Evolutionary conservation across 1,140 invertebrate species (phyloP).

Genomic region (Dendroctonus valens): DNA sequence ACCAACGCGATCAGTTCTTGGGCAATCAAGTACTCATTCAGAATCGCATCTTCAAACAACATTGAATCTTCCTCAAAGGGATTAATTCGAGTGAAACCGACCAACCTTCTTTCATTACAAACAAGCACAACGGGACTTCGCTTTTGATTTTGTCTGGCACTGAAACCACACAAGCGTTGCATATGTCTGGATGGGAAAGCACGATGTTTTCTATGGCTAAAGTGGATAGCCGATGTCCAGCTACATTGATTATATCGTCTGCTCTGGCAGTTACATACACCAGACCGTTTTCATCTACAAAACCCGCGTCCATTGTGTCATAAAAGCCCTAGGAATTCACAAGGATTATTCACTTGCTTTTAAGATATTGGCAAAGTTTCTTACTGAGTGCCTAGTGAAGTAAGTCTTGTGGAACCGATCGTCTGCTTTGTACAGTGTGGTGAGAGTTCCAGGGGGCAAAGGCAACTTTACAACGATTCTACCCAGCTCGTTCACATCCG

Average conservation of each 20-base stretch:
- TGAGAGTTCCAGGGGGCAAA: slow-evolving; percentile 82
- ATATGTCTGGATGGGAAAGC: slow-evolving; percentile 75
- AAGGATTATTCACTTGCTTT: not conserved
- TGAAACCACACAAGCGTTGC: slow-evolving; percentile 84
- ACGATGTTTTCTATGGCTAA: slow-evolving; percentile 87
- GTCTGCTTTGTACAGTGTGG: slow-evolving; percentile 77
- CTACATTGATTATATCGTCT: slow-evolving; percentile 96
- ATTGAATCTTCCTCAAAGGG: slow-evolving; percentile 13
- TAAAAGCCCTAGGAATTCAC: slow-evolving; percentile 77
- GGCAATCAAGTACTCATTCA: slow-evolving; percentile 60
- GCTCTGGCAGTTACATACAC: slow-evolving; percentile 85
- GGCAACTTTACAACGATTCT: slow-evolving; percentile 83
- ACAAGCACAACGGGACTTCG: slow-evolving; percentile 84
- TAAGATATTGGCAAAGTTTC: slow-evolving; percentile 31
- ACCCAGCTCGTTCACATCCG: slow-evolving; percentile 70
- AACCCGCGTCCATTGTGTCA: slow-evolving; percentile 93
- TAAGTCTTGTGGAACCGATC: slow-evolving; percentile 80
- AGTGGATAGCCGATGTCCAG: slow-evolving; percentile 87
- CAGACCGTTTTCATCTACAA: slow-evolving; percentile 78
- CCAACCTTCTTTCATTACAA: slow-evolving; percentile 67
- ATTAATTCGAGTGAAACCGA: not conserved
- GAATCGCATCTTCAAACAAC: slow-evolving; percentile 52
- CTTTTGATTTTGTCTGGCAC: slow-evolving; percentile 87
- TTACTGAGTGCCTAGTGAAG: slow-evolving; percentile 77
- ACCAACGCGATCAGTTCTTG: slow-evolving; percentile 71